A percentile compares a stretch with the other conserved stretches of the same genome.
These are phyloP conservation scores for Hippolais icterina DNA, from an alignment of 2,113 vertebrate species.

Conservation along the genomic window DNA sequence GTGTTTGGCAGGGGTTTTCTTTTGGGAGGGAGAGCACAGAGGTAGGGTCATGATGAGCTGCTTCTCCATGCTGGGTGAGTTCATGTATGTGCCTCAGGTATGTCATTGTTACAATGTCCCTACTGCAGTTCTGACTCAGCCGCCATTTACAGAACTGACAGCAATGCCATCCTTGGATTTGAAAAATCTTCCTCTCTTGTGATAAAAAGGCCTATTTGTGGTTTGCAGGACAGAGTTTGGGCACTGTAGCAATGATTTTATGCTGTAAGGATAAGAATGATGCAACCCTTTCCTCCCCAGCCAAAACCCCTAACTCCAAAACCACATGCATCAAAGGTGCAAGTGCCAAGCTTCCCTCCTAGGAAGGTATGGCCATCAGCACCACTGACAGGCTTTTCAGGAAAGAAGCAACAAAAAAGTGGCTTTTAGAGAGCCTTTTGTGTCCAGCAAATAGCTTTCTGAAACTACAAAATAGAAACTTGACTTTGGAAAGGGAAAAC, in stretches of 20 bases:
- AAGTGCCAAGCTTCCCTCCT: not conserved
- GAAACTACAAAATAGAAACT: not conserved
- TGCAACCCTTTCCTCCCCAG: not conserved
- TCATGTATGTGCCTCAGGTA: fast-evolving
- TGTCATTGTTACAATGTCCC: not conserved
- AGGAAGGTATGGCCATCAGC: fast-evolving
- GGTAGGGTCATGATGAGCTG: not conserved
- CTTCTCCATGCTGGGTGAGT: not conserved
- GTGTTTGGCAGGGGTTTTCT: not conserved
- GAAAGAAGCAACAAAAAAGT: not conserved
- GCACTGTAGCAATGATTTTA: not conserved
- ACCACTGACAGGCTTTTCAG: not conserved
- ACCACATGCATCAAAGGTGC: not conserved
- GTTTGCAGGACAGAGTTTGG: not conserved
- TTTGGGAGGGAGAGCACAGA: not conserved
- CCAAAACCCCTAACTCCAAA: not conserved
- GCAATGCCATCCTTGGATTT: not conserved
- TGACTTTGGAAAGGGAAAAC: not conserved
- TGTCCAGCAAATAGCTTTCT: not conserved
- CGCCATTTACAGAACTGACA: not conserved
- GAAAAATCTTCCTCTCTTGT: not conserved
- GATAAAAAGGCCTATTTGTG: not conserved
- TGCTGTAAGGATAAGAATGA: not conserved
- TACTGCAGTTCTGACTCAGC: not conserved
- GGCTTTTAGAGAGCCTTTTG: not conserved